Conservation (phyloP, 2,113 vertebrate species). For the Sinocyclocheilus anshuiensis region DNA sequence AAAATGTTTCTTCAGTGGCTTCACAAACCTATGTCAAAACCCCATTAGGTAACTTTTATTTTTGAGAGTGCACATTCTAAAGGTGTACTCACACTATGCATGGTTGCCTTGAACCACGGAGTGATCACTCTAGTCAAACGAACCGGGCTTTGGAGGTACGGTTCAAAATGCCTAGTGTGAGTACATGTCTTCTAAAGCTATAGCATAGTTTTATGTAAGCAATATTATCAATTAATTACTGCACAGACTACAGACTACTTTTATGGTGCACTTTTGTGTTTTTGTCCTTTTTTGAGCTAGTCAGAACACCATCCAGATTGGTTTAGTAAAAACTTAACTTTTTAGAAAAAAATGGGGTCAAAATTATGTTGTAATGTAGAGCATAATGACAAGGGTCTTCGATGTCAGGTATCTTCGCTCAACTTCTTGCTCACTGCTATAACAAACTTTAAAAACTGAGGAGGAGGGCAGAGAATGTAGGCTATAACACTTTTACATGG, state of each 20-base stretch:
- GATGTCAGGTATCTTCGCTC: neutral
- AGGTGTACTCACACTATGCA: too few relatives aligned
- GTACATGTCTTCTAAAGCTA: too few relatives aligned
- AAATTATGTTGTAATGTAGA: neutral
- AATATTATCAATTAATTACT: neutral
- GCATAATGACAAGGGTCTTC: neutral
- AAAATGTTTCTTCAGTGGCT: neutral
- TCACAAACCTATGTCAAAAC: neutral
- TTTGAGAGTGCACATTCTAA: neutral
- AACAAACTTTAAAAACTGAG: slow-evolving; percentile 8
- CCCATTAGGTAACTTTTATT: neutral
- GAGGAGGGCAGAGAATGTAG: slow-evolving; percentile 23
- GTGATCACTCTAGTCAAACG: too few relatives aligned
- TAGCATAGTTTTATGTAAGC: too few relatives aligned
- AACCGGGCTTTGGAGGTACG: too few relatives aligned
- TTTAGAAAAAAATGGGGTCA: neutral
- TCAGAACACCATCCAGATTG: neutral
- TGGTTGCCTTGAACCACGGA: too few relatives aligned
- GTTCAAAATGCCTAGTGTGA: too few relatives aligned
- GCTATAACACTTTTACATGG: slow-evolving; percentile 33
- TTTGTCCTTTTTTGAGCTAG: neutral
- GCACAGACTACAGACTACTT: neutral
- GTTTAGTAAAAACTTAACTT: neutral
- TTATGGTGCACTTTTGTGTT: neutral
- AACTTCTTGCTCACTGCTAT: neutral